Evolutionary conservation across 1,140 invertebrate species (phyloP).

Genomic region (Drosophila auraria): DNA sequence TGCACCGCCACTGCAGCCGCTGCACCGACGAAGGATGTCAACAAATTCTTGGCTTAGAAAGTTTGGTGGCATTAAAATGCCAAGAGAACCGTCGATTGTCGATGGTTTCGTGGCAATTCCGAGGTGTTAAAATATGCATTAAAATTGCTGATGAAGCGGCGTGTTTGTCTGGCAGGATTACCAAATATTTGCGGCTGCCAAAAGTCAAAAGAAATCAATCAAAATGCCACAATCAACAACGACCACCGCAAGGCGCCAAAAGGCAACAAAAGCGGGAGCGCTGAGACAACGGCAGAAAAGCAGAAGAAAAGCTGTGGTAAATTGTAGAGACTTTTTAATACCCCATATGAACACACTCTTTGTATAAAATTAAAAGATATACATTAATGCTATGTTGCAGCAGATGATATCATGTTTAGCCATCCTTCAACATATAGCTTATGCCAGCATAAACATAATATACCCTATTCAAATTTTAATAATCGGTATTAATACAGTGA

Average conservation of each 20-base stretch:
- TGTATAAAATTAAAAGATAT: too few species aligned
- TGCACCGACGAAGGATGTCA: slow-evolving; percentile 52
- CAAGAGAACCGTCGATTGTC: slow-evolving; percentile 48
- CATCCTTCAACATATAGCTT: too few species aligned
- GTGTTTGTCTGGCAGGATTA: slow-evolving; percentile 73
- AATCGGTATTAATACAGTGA: slow-evolving; percentile 16
- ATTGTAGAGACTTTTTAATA: neutral
- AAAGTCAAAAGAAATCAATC: slow-evolving; percentile 83
- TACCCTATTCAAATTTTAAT: neutral
- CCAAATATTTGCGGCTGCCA: slow-evolving; percentile 81
- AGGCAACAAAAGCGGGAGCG: slow-evolving; percentile 33
- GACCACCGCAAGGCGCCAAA: slow-evolving; percentile 54
- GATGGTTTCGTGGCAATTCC: slow-evolving; percentile 56
- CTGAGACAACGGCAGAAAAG: slow-evolving; percentile 4
- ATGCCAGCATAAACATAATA: neutral
- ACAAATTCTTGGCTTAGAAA: slow-evolving; percentile 61
- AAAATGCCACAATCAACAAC: slow-evolving; percentile 83
- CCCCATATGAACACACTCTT: neutral
- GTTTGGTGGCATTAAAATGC: slow-evolving; percentile 77
- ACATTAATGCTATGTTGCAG: too few species aligned
- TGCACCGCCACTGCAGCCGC: slow-evolving; percentile 47
- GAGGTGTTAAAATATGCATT: slow-evolving; percentile 82
- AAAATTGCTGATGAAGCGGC: slow-evolving; percentile 78
- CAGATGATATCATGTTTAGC: too few species aligned
- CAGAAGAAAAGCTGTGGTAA: neutral